Conservation (phyloP, 2,888 invertebrate species). For the Andrena camellia region DNA sequence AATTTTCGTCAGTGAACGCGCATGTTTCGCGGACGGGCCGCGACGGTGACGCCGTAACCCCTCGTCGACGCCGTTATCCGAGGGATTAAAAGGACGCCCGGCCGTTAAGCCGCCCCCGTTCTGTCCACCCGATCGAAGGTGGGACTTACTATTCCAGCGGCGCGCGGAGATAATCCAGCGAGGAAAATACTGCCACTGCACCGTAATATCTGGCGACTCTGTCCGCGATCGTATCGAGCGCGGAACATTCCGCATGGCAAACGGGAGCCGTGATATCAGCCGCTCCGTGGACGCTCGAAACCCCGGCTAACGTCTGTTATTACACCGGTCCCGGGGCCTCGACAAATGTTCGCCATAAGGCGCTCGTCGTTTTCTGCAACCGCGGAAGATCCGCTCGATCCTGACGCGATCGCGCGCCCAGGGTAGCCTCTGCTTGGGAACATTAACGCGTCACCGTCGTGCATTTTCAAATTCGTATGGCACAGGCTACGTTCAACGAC, state of each 20-base stretch:
- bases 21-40: not conserved
- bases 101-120: slow-evolving; percentile 21
- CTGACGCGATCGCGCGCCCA: not conserved
- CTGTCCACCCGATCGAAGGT: slow-evolving; percentile 45
- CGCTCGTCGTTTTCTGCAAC: slow-evolving; percentile 25
- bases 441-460: not conserved
- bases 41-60: not conserved
- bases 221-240: slow-evolving; percentile 71
- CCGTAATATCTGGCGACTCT: slow-evolving; percentile 68
- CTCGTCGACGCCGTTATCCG: slow-evolving; percentile 9
- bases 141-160: slow-evolving; percentile 38
- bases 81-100: slow-evolving; percentile 34
- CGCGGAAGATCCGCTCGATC: slow-evolving; percentile 33
- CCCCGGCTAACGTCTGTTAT: slow-evolving; percentile 57
- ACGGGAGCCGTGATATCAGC: slow-evolving; percentile 67
- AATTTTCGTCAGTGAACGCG: slow-evolving; percentile 32
- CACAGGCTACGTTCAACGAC: too few relatives aligned
- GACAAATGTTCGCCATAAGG: slow-evolving; percentile 59
- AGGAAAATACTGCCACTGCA: slow-evolving; percentile 45
- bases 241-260: slow-evolving; percentile 64
- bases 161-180: slow-evolving; percentile 34
- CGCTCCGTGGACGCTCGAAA: slow-evolving; percentile 53
- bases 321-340: slow-evolving; percentile 47
- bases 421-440: not conserved
- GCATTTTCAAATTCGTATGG: too few relatives aligned